A percentile compares a stretch with the other conserved stretches of the same genome.
Evolutionary conservation across 2,888 invertebrate genomes (phyloP).

Genomic region (Perithous albicinctus): DNA sequence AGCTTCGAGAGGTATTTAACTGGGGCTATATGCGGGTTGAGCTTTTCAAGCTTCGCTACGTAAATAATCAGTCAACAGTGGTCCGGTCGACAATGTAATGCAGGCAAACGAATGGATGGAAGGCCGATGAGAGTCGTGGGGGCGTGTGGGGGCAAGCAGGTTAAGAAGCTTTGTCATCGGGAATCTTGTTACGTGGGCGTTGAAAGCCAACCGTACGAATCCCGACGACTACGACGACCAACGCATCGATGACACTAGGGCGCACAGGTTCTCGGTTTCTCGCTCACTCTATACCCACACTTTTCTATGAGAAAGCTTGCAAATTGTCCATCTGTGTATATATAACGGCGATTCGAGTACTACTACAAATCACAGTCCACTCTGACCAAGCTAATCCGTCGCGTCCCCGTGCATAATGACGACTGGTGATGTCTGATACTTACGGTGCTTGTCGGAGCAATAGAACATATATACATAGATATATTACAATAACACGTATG

Average conservation of each 20-base stretch:
- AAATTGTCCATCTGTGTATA: conserved; percentile 39
- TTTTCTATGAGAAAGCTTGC: conserved; percentile 49
- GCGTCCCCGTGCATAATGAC: conserved; percentile 51
- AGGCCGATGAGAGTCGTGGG: conserved; percentile 46
- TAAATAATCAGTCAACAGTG: conserved; percentile 41
- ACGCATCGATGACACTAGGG: conserved; percentile 57
- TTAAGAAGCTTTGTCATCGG: conserved; percentile 80
- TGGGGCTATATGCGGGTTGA: not conserved
- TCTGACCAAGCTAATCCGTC: conserved; percentile 62
- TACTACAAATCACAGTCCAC: conserved; percentile 31
- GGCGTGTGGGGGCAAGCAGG: conserved; percentile 70
- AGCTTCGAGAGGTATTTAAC: conserved; percentile 11
- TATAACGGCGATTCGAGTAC: conserved; percentile 25
- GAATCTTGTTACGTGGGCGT: conserved; percentile 82
- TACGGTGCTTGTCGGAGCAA: conserved; percentile 39
- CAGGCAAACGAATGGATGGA: conserved; percentile 37
- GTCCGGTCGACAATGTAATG: conserved; percentile 46
- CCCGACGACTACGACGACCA: conserved; percentile 75
- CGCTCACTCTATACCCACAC: conserved; percentile 1
- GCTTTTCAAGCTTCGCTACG: conserved; percentile 31
- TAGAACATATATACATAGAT: conserved; percentile 31
- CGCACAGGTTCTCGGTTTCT: conserved; percentile 11
- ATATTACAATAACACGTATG: too few relatives aligned
- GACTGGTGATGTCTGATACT: conserved; percentile 17
- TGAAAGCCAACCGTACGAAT: conserved; percentile 82